These are phyloP conservation scores for Galaxias olidus DNA, from an alignment of 2,797 vertebrate species.

Conservation along the genomic window DNA sequence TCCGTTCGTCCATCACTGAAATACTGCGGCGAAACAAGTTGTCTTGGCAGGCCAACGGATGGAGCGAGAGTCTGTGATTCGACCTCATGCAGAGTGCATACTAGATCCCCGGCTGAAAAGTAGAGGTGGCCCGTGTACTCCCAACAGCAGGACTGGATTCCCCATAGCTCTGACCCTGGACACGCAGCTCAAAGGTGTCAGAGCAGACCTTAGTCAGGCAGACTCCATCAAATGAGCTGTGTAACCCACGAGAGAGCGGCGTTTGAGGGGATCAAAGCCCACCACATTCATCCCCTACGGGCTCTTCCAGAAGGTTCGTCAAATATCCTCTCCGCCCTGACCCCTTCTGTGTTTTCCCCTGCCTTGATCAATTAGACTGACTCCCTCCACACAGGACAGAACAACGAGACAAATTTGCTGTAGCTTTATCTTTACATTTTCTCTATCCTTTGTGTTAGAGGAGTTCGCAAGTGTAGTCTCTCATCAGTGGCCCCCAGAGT, in stretches of 20 bases:
- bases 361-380: too few species aligned
- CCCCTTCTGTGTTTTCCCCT: too few species aligned
- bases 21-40: too few species aligned
- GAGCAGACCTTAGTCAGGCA: constrained; percentile 40
- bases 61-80: too few species aligned
- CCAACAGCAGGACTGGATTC: constrained; percentile 21
- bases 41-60: too few species aligned
- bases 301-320: constrained; percentile 36
- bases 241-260: too few species aligned
- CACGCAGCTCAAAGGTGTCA: constrained; percentile 42
- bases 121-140: constrained; percentile 11
- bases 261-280: constrained; percentile 54
- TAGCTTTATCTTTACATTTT: constrained; percentile 25
- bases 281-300: constrained; percentile 30
- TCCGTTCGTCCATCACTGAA: too few species aligned
- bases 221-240: constrained; percentile 41
- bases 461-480: constrained; percentile 39
- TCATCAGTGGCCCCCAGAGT: constrained; percentile 51
- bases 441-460: constrained; percentile 38
- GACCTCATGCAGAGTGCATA: too few species aligned
- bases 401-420: too few species aligned
- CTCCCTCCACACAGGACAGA: too few species aligned
- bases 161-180: constrained; percentile 24
- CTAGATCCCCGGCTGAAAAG: constrained; percentile 3
- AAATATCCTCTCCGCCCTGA: too few species aligned